Base-by-base conservation (phyloP, 2,888 invertebrate species). In the Dolichopus griseipennis region DNA sequence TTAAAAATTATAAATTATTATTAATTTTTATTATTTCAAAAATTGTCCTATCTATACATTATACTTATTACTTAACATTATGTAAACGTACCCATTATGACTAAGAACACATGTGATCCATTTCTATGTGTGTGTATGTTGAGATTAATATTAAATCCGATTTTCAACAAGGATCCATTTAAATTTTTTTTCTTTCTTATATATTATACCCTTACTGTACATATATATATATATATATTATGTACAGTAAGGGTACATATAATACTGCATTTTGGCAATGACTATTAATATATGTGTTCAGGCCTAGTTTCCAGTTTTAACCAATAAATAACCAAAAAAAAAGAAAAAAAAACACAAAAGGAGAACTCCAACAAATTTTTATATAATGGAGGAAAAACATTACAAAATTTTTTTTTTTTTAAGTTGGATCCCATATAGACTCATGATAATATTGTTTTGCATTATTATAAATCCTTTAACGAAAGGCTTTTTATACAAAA, bases 101-200 rank as follows among this genome's bases (percentile, higher is more conserved):
- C 2, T 4, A 27, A 27, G 5, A 27, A 27, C 27, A 27, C 5
- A 27, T 27, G 27, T 27, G 27, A 27, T 4, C 27, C 27, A 27
- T 27, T 4, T 27, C 5, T 27, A 2, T 27, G 5, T 27, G 27
- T 27, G 27, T 27, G 5, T 27, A 27, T 27, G 27, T 27, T 2
- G 27, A 27, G 27, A 52, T 52, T 18, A 52, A 18, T 15, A 52
- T 52, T 52, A 52, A 52, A 52, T 52, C 52, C 52, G 18, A 52
- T 52, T 52, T 52, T 52, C 52, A 52, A 52, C 52, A 52, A 52
- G n/a, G 18, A 52, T 52, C 52, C 52, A 52, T 52, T 52, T 52
- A 52, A 52, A 52, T n/a, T 52, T 9, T 12, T 6, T 2, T 52
- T 9, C 43, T 43, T 52, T 52, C 18, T 52, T 15, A 15, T 15